Conservation (phyloP, 2,888 invertebrate species). For the Acanthosoma haemorrhoidale region DNA sequence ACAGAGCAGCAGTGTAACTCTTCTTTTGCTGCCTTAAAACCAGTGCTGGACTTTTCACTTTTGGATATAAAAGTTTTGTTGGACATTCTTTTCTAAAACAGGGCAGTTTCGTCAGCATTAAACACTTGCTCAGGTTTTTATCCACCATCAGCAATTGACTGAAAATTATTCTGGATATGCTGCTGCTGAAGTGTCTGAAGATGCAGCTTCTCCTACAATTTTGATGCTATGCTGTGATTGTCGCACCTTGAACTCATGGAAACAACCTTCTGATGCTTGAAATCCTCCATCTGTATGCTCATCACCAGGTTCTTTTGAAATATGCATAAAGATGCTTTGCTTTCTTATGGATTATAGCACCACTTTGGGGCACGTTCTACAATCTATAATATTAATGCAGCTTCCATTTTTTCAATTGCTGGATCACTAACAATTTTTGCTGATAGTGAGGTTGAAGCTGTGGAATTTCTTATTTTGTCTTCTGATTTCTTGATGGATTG, state of each 20-base stretch:
- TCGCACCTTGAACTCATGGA: slow-evolving; percentile 35
- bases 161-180: slow-evolving; percentile 1
- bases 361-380: too few relatives aligned
- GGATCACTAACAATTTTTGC: slow-evolving; percentile 20
- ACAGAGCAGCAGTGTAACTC: slow-evolving; percentile 43
- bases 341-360: too few relatives aligned
- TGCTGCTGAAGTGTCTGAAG: slow-evolving; percentile 23
- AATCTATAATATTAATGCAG: slow-evolving; percentile 15
- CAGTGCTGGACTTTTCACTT: slow-evolving; percentile 43
- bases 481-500: neutral
- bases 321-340: too few relatives aligned
- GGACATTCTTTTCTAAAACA: slow-evolving; percentile 44
- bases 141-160: neutral
- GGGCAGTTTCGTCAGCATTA: slow-evolving; percentile 39
- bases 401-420: slow-evolving; percentile 26
- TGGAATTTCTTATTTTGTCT: neutral
- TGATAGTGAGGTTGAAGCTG: neutral
- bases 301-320: too few relatives aligned
- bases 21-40: slow-evolving; percentile 43
- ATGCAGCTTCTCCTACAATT: slow-evolving; percentile 33
- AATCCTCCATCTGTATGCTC: neutral
- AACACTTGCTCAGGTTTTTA: slow-evolving; percentile 1
- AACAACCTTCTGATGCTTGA: too few relatives aligned
- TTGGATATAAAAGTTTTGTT: slow-evolving; percentile 43
- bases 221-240: slow-evolving; percentile 33